Evolutionary conservation across 2,888 invertebrate species (phyloP).

Genomic region (Agriopis leucophaearia): DNA sequence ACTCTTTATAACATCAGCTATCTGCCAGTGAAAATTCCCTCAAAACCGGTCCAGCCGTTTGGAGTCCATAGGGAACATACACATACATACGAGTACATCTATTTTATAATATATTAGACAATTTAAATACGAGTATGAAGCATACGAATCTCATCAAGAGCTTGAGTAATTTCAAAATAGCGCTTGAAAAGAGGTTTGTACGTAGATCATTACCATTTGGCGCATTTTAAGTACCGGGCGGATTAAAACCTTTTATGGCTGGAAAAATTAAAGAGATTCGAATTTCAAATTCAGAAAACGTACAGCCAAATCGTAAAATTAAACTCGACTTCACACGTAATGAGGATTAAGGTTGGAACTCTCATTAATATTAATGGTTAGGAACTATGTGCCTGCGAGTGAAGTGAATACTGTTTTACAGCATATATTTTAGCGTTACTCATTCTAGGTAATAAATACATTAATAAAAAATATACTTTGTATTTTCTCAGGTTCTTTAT

Average conservation of each 20-base stretch:
- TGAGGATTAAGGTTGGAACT: slow-evolving; percentile 22
- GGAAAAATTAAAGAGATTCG: slow-evolving; percentile 57
- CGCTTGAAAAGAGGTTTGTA: slow-evolving; percentile 45
- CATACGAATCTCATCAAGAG: not conserved
- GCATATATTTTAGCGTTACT: slow-evolving; percentile 1
- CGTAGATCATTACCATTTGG: slow-evolving; percentile 57
- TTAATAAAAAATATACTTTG: not conserved
- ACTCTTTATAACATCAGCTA: no score
- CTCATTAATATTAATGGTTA: slow-evolving; percentile 26
- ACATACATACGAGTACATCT: no score
- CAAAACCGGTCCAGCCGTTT: no score
- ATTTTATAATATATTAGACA: no score
- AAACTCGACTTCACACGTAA: slow-evolving; percentile 41
- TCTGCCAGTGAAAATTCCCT: no score
- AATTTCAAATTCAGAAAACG: slow-evolving; percentile 53
- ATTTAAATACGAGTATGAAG: no score
- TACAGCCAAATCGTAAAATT: slow-evolving; percentile 49
- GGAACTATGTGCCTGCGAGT: slow-evolving; percentile 13
- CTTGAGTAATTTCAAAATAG: slow-evolving; percentile 51
- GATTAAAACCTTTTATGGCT: slow-evolving; percentile 64
- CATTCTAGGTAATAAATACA: not conserved
- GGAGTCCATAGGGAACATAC: no score
- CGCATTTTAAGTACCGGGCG: slow-evolving; percentile 54
- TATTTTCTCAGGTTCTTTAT: no score
- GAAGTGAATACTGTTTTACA: slow-evolving; percentile 4